Percentiles rank a stretch among this genome's conserved stretches.
Evolutionary conservation across 2,888 invertebrate species (phyloP).

Genomic region (Ennomos quercinarius): DNA sequence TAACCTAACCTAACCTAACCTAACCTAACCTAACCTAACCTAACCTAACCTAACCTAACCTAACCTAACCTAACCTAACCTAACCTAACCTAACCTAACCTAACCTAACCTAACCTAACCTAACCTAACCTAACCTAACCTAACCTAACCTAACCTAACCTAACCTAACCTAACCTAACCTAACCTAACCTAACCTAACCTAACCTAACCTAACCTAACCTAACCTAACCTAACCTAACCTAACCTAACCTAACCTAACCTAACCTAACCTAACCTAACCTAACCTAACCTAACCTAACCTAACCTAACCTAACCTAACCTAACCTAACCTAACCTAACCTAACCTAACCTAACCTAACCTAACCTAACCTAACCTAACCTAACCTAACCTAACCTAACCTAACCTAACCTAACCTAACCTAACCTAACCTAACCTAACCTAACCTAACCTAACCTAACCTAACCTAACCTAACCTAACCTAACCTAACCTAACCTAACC

Average conservation of each 20-base stretch:
- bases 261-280: no score
- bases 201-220: conserved; percentile 9
- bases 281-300: no score
- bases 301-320: no score
- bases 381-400: no score
- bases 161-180: conserved; percentile 25
- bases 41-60: conserved; percentile 34
- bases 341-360: no score
- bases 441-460: no score
- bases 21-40: conserved; percentile 34
- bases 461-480: no score
- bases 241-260: conserved; percentile 20
- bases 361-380: no score
- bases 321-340: no score
- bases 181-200: conserved; percentile 16
- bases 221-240: conserved; percentile 19
- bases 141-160: conserved; percentile 19
- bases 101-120: conserved; percentile 39
- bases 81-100: conserved; percentile 39
- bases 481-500: no score
- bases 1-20: conserved; percentile 36
- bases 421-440: no score
- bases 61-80: conserved; percentile 36
- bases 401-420: no score
- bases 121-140: conserved; percentile 30